Percentiles rank a stretch among this genome's conserved stretches.
Evolutionary conservation across 2,888 invertebrate genomes (phyloP).

Genomic region (Mythimna vitellina): DNA sequence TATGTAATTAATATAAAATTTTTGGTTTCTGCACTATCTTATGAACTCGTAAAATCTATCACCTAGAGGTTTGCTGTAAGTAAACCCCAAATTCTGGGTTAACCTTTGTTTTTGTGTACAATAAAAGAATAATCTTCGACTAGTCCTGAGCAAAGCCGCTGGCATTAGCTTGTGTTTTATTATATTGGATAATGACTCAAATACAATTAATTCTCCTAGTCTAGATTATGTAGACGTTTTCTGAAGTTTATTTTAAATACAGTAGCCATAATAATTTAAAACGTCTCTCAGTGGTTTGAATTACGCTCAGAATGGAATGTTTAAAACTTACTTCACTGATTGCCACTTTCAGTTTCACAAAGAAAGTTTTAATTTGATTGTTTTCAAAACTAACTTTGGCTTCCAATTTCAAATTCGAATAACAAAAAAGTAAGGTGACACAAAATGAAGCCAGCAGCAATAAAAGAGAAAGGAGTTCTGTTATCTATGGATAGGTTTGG

Average conservation of each 20-base stretch:
- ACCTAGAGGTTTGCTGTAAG: no score
- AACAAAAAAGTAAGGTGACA: slow-evolving; percentile 24
- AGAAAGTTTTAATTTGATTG: slow-evolving; percentile 58
- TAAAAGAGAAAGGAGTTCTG: slow-evolving; percentile 44
- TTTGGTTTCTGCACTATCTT: no score
- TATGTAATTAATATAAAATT: no score
- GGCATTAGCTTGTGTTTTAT: background rate
- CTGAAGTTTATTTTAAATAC: slow-evolving; percentile 22
- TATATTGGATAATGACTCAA: background rate
- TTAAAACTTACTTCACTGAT: slow-evolving; percentile 35
- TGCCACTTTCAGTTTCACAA: slow-evolving; percentile 43
- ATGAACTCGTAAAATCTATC: no score
- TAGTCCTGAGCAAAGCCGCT: background rate
- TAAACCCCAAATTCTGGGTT: no score
- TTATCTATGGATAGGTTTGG: slow-evolving; percentile 11
- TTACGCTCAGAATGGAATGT: slow-evolving; percentile 25
- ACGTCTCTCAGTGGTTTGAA: slow-evolving; percentile 16
- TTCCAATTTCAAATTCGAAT: slow-evolving; percentile 47
- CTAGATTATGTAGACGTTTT: background rate
- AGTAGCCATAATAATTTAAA: slow-evolving; percentile 4
- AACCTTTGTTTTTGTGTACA: no score
- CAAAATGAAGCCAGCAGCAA: slow-evolving; percentile 24
- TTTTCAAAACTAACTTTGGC: slow-evolving; percentile 43
- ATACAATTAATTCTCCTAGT: background rate
- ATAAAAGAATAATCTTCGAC: background rate